A percentile compares a stretch with the other conserved stretches of the same genome.
phyloP scores from a whole-genome alignment of 2,113 vertebrate genomes.

The pig (Sus scrofa) region T2T-Sscrofa CM000813.6:117894501-117895000 shows the following conservation, averaged over 20 bases:
- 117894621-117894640: too few species aligned
- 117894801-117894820: background rate
- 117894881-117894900: background rate
- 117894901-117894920: background rate
- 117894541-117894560: too few species aligned
- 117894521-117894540: too few species aligned
- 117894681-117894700: background rate
- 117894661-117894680: background rate
- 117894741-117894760: background rate
- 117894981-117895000: background rate
- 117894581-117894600: too few species aligned
- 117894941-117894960: background rate
- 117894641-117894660: too few species aligned
- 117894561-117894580: too few species aligned
- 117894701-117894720: background rate
- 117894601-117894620: too few species aligned
- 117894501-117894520: too few species aligned
- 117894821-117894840: background rate
- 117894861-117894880: background rate
- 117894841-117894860: background rate
- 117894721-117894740: background rate
- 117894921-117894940: background rate
- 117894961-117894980: background rate
- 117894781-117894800: background rate
- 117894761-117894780: background rate